A percentile compares a stretch with the other conserved stretches of the same genome.
phyloP scores from a whole-genome alignment of 2,113 vertebrate species.

The Thalassoma bifasciatum region DNA sequence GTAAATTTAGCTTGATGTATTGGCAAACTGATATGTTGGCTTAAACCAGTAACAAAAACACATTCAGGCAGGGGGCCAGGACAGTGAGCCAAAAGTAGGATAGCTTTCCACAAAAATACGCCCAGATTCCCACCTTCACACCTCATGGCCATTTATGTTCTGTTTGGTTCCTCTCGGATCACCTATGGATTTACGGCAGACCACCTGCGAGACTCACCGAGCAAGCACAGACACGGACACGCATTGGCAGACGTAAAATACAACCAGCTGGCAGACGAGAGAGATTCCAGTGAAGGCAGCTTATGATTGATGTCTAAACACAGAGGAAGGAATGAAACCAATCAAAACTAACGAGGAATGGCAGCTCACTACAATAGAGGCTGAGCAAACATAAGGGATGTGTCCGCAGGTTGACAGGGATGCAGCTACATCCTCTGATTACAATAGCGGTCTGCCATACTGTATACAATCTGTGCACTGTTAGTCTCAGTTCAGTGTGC shows the following conservation, averaged over 20 bases:
- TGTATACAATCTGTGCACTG: slow-evolving; percentile 60
- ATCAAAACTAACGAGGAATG: slow-evolving; percentile 76
- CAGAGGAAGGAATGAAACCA: slow-evolving; percentile 70
- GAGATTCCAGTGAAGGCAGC: slow-evolving; percentile 36
- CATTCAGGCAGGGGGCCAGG: slow-evolving; percentile 35
- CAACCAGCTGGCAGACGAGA: slow-evolving; percentile 56
- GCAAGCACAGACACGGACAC: slow-evolving; percentile 14
- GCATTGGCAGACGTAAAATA: slow-evolving; percentile 4
- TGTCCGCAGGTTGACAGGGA: slow-evolving; percentile 63
- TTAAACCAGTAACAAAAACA: slow-evolving; percentile 11
- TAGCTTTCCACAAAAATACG: slow-evolving; percentile 22
- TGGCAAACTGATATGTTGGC: slow-evolving; percentile 11
- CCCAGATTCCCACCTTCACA: slow-evolving; percentile 57
- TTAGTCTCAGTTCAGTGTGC: slow-evolving; percentile 42
- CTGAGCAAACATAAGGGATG: slow-evolving; percentile 69
- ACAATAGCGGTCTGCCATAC: slow-evolving; percentile 37
- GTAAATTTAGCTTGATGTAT: slow-evolving; percentile 26
- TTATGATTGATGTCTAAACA: slow-evolving; percentile 74
- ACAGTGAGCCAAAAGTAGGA: slow-evolving; percentile 20
- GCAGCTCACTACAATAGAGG: slow-evolving; percentile 61
- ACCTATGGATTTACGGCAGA: slow-evolving; percentile 49
- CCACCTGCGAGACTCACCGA: slow-evolving; percentile 23
- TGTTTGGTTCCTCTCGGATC: slow-evolving; percentile 46
- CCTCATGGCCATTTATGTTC: slow-evolving; percentile 37
- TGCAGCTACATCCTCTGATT: slow-evolving; percentile 68